Evolutionary conservation across 2,888 invertebrate species (phyloP), one percentile per base, ranked within the genome.

Genomic region (Melitaea athalia): DNA sequence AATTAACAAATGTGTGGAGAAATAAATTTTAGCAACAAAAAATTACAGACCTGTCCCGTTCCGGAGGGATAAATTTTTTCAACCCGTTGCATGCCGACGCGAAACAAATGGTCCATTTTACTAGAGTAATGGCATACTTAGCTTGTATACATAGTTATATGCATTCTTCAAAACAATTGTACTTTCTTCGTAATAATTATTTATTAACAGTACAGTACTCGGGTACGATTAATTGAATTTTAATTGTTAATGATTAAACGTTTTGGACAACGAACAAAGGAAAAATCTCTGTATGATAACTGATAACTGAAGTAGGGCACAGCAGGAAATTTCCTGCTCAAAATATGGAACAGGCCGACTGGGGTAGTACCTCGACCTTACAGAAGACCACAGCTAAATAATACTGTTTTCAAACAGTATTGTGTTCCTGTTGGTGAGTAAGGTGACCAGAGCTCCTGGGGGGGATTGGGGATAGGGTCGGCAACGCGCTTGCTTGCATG

Each of bases 101-200:
- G 71, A 72, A 77, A 81, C 76, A 78, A 81, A 81, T 79, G 77
- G 77, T 71, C 77, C 77, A 78, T 81, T 81, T 76, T 75, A 72
- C 72, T 74, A 70, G 75, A 79, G 75, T 79, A 81, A 81, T 78
- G 77, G 78, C 78, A 73, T 74, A 80, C 80, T 79, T 79, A 79
- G 74, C 75, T 75, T 77, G 77, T 78, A 74, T 77, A 76, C 72
- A 72, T 69, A 70, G 73, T 68, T 70, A 49, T 67, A 67, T 63
- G 64, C 53, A 55, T 38, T 38, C 52, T 31, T 60, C 24, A 14
- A 24, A 31, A 60, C 45, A 45, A 47, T 60, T 38, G 50, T 38
- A 52, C 62, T 49, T 62, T 50, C 50, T 62, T 15, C 57, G 42
- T 38, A 15, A 57, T 57, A 57, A 57, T 57, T 15, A 42, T 42